These are phyloP conservation scores for Chromis chromis DNA, from an alignment of 2,797 vertebrate species.

Conservation along the genomic window DNA sequence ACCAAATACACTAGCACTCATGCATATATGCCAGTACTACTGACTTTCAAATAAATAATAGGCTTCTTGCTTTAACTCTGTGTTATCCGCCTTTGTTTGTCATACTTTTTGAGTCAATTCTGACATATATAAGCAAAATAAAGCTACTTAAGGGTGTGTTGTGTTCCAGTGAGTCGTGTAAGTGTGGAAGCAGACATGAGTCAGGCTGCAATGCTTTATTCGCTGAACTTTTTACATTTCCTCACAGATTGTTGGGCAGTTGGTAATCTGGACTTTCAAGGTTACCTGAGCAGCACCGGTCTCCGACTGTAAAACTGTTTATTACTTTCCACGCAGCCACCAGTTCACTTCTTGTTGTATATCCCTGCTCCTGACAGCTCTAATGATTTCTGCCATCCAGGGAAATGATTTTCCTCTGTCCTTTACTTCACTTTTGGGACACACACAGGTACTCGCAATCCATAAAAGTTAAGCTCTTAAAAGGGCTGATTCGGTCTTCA, in stretches of 20 bases:
- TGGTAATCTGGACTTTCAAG: constrained; percentile 23
- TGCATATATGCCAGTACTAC: too few relatives aligned
- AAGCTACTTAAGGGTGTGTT: constrained; percentile 10
- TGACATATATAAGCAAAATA: constrained; percentile 1
- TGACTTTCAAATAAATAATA: too few relatives aligned
- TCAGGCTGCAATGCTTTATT: background rate
- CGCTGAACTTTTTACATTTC: constrained; percentile 9
- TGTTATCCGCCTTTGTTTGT: too few relatives aligned
- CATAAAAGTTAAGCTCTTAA: background rate
- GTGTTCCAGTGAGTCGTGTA: background rate
- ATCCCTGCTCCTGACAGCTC: constrained; percentile 6
- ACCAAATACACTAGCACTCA: too few relatives aligned
- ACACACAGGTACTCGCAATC: background rate
- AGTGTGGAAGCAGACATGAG: too few relatives aligned
- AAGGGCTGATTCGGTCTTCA: constrained; percentile 1
- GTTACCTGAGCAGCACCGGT: constrained; percentile 5
- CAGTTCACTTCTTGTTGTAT: background rate
- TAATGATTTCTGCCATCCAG: constrained; percentile 19
- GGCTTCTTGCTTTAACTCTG: too few relatives aligned
- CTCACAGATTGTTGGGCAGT: background rate
- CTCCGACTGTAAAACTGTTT: constrained; percentile 11
- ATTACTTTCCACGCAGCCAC: background rate
- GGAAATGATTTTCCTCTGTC: constrained; percentile 19
- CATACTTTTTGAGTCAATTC: too few relatives aligned
- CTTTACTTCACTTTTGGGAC: background rate